These are phyloP conservation scores for Lydus trimaculatus DNA, from an alignment of 2,888 invertebrate species.

Conservation along the genomic window DNA sequence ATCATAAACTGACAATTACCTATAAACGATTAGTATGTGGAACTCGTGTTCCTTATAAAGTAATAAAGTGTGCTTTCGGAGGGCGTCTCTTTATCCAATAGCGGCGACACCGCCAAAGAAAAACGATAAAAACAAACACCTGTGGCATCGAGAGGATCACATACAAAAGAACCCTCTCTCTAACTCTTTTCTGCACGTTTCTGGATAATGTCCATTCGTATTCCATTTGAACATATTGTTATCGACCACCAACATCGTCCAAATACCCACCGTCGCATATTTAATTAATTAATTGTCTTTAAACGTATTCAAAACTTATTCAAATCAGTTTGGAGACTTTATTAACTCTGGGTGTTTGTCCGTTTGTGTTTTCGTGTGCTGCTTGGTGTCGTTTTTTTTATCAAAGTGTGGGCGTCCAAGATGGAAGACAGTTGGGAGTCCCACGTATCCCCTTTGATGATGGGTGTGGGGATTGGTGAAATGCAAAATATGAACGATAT, in stretches of 20 bases:
- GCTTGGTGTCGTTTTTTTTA: constrained; percentile 3
- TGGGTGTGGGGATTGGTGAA: constrained; percentile 58
- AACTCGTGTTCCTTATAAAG: constrained; percentile 12
- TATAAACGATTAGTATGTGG: constrained; percentile 21
- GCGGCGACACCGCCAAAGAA: constrained; percentile 11
- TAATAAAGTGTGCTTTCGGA: constrained; percentile 7
- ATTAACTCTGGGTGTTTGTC: not conserved
- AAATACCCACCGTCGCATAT: constrained; percentile 34
- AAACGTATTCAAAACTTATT: constrained; percentile 36
- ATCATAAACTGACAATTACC: constrained; percentile 25
- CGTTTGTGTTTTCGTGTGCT: not conserved
- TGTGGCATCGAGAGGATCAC: constrained; percentile 22
- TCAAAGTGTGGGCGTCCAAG: constrained; percentile 48
- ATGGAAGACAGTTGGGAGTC: constrained; percentile 62
- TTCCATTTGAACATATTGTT: constrained; percentile 32
- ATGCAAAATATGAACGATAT: constrained; percentile 54
- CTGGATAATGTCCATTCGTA: constrained; percentile 29
- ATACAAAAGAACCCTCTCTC: constrained; percentile 2
- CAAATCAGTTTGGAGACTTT: constrained; percentile 32
- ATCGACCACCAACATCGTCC: constrained; percentile 39
- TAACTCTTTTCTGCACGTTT: constrained; percentile 4
- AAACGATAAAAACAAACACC: constrained; percentile 29
- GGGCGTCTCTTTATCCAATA: not conserved
- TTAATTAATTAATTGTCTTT: constrained; percentile 41
- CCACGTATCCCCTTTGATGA: constrained; percentile 60